Conservation (phyloP, 2,113 vertebrate genomes). For the Pseudolaguvia tuberculata region DNA sequence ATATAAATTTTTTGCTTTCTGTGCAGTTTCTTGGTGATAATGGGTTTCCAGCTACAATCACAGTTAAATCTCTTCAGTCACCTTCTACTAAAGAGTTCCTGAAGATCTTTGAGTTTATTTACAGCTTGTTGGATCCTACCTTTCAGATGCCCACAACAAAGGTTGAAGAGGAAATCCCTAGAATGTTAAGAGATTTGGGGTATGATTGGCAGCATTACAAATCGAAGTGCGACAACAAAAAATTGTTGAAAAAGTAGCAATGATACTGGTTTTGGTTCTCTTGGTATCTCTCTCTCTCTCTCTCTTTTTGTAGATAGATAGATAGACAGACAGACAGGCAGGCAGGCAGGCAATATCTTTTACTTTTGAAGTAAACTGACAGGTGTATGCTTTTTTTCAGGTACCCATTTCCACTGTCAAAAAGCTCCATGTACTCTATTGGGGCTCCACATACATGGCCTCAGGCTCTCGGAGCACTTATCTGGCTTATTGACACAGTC, state of each 20-base stretch:
- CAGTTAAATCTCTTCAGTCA: conserved; percentile 84
- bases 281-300: too few relatives aligned
- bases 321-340: too few relatives aligned
- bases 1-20: background rate
- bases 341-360: background rate
- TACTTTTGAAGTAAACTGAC: background rate
- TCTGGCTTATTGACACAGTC: conserved; percentile 88
- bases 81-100: conserved; percentile 93
- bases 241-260: too few relatives aligned
- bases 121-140: conserved; percentile 78
- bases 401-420: conserved; percentile 89
- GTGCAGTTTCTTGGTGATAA: conserved; percentile 82
- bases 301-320: too few relatives aligned
- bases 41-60: conserved; percentile 74
- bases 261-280: too few relatives aligned
- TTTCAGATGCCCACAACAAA: conserved; percentile 85
- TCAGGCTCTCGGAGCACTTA: conserved; percentile 84
- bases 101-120: conserved; percentile 91
- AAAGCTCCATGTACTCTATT: conserved; percentile 94
- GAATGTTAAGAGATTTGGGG: conserved; percentile 84
- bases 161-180: conserved; percentile 92
- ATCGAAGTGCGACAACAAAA: too few relatives aligned
- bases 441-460: conserved; percentile 96
- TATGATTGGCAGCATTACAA: too few relatives aligned
- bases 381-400: conserved; percentile 55